Percentiles rank a stretch among this genome's conserved stretches.
Evolutionary conservation across 2,113 vertebrate genomes (phyloP).

Genomic region (Chaetodon auriga): DNA sequence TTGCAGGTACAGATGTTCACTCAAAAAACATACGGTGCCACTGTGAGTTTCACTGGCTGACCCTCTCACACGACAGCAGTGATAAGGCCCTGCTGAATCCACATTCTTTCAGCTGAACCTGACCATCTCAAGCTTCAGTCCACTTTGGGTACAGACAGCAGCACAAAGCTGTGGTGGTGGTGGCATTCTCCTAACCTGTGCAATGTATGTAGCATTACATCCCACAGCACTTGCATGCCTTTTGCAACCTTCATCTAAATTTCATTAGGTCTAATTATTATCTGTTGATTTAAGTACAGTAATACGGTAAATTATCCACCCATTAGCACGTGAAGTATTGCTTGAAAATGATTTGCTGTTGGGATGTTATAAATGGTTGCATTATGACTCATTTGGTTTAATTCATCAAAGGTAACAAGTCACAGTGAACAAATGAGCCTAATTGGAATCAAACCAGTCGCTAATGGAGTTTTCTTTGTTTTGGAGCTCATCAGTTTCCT

Average conservation of each 20-base stretch:
- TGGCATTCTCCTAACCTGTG: background rate
- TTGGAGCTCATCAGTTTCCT: background rate
- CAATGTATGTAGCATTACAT: background rate
- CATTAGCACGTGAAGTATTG: constrained; percentile 1
- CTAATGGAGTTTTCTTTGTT: constrained; percentile 9
- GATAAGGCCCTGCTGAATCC: background rate
- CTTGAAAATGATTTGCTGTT: constrained; percentile 17
- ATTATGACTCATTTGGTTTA: constrained; percentile 11
- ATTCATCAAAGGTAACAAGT: background rate
- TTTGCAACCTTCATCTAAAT: constrained; percentile 5
- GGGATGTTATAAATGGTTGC: constrained; percentile 5
- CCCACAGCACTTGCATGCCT: background rate
- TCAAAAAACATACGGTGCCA: too few relatives aligned
- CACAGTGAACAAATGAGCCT: constrained; percentile 3
- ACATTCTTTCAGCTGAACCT: background rate
- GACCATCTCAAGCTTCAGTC: background rate
- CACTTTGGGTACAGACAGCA: background rate
- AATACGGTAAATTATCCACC: background rate
- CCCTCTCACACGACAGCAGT: background rate
- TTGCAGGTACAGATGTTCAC: constrained; percentile 1
- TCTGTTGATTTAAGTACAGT: background rate
- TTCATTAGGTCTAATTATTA: constrained; percentile 13
- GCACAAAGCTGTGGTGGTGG: background rate
- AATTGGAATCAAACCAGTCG: background rate
- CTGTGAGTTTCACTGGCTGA: background rate